Conservation (phyloP, 2,797 vertebrate genomes). For the Poeciliopsis paucimaculata region DNA sequence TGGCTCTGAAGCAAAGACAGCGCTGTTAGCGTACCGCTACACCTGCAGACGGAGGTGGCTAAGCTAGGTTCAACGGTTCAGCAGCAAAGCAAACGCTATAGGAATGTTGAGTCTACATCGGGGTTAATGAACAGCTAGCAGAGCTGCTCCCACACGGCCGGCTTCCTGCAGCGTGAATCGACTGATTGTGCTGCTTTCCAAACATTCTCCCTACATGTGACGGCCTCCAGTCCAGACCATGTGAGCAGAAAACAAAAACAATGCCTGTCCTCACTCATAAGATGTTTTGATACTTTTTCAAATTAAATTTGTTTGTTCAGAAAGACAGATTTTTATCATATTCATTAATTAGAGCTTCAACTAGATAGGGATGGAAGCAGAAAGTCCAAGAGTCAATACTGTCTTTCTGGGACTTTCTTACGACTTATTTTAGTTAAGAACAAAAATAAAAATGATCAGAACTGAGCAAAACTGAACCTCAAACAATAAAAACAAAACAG, state of each 20-base stretch:
- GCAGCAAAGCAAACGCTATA: slow-evolving; percentile 6
- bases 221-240: slow-evolving; percentile 63
- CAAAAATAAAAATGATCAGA: no score
- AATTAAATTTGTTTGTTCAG: not conserved
- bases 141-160: slow-evolving; percentile 64
- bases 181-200: slow-evolving; percentile 45
- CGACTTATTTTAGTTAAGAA: no score
- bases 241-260: slow-evolving; percentile 35
- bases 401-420: no score
- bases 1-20: slow-evolving; percentile 85
- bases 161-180: slow-evolving; percentile 60
- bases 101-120: slow-evolving; percentile 31
- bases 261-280: slow-evolving; percentile 32
- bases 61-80: not conserved
- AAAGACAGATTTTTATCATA: no score
- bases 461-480: no score
- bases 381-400: no score
- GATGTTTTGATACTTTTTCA: slow-evolving; percentile 4
- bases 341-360: no score
- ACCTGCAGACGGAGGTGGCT: not conserved
- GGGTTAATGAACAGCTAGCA: slow-evolving; percentile 27
- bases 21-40: not conserved
- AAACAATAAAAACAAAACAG: no score
- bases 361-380: no score
- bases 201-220: slow-evolving; percentile 25